These are phyloP conservation scores for Cerceris rybyensis DNA, from an alignment of 2,888 invertebrate genomes.

Conservation along the genomic window DNA sequence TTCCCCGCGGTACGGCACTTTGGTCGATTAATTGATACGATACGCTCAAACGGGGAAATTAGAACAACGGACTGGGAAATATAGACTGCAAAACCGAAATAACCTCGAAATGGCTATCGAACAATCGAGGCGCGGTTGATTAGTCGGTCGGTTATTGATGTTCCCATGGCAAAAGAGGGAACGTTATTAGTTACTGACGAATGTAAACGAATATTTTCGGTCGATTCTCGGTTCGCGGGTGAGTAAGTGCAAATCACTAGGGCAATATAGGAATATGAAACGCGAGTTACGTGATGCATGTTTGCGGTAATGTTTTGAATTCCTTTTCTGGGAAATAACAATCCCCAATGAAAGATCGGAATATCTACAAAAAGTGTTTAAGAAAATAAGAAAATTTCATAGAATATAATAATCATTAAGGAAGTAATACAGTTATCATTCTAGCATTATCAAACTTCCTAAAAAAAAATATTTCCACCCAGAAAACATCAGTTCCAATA, in stretches of 20 bases:
- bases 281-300: too few relatives aligned
- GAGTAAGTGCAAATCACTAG: background rate
- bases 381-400: too few relatives aligned
- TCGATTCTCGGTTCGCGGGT: background rate
- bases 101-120: slow-evolving; percentile 16
- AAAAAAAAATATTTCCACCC: too few relatives aligned
- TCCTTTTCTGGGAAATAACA: too few relatives aligned
- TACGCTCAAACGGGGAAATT: slow-evolving; percentile 6
- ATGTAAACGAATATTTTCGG: background rate
- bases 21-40: slow-evolving; percentile 41
- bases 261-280: too few relatives aligned
- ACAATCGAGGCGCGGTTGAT: slow-evolving; percentile 33
- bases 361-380: too few relatives aligned
- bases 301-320: too few relatives aligned
- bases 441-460: too few relatives aligned
- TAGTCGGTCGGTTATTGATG: slow-evolving; percentile 33
- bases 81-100: slow-evolving; percentile 20
- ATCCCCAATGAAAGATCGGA: too few relatives aligned
- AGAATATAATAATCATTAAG: too few relatives aligned
- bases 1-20: slow-evolving; percentile 39
- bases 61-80: slow-evolving; percentile 29
- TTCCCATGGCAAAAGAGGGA: background rate
- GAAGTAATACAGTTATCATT: too few relatives aligned
- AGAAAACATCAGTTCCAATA: too few relatives aligned
- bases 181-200: slow-evolving; percentile 13